Base-by-base conservation (phyloP, 2,797 vertebrate genomes). In the Nasua narica region DNA sequence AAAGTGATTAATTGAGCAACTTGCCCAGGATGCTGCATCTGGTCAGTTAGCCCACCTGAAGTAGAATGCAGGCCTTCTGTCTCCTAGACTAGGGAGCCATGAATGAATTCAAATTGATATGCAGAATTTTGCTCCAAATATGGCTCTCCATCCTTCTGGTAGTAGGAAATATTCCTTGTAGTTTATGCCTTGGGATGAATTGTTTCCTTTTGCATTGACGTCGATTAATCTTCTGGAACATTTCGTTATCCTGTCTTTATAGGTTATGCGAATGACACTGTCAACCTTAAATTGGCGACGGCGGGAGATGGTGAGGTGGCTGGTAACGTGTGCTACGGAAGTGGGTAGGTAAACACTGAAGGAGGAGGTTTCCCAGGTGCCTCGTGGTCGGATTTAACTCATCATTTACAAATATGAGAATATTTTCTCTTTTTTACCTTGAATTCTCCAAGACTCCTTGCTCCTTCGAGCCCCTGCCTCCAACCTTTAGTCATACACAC, bases 271-370 rank as follows among this genome's bases (percentile, higher is more conserved):
- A 97, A 99, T 99, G 99, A 99, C 99, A 0, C 98, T 99, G 97
- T 99, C 99, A 88, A 99, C 99, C 0, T 98, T 99, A 98, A 99
- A 99, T 98, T 99, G 99, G 99, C 99, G 99, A 88, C 99, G 99
- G 37, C 99, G 99, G 97, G 99, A 99, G 98, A 99, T 99, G 99
- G 99, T 99, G 97, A 99, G 99, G 97, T 99, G 99, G 99, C 98
- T 99, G 98, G 99, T 99, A 98, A 99, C 99, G 3, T 99, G 99
- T 98, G 99, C 99, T 98, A 99, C 99, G 97, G 99, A 99, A 99
- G 99, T 99, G 93, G 99, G 99, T 99, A 98, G 97, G 99, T 99
- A 60, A 87, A 70, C 56, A 19, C 87, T 25, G 19, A 43, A 76
- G 46, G 14, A 43, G 65, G 46, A 50, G 87, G 84, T 67, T 92